These are phyloP conservation scores for Delia radicum DNA, from an alignment of 1,140 invertebrate genomes.

Conservation along the genomic window DNA sequence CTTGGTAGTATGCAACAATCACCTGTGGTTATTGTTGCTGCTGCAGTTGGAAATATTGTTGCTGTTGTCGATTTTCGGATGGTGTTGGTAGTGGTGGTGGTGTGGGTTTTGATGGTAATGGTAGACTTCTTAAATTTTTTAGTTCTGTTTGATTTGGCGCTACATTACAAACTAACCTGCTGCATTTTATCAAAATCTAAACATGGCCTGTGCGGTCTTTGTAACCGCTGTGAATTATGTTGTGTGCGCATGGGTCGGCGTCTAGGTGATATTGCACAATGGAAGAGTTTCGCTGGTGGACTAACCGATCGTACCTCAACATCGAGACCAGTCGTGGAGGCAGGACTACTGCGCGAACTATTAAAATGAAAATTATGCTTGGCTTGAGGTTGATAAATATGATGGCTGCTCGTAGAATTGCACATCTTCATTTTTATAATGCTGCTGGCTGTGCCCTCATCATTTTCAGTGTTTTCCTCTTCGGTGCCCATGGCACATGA, in stretches of 20 bases:
- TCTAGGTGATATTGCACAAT: slow-evolving; percentile 64
- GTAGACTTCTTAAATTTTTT: slow-evolving; percentile 33
- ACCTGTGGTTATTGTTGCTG: background rate
- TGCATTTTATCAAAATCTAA: slow-evolving; percentile 97
- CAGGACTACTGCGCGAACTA: slow-evolving; percentile 49
- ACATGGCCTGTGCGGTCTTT: slow-evolving; percentile 76
- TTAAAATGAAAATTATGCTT: slow-evolving; percentile 55
- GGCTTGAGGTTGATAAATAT: slow-evolving; percentile 53
- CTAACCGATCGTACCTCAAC: slow-evolving; percentile 64
- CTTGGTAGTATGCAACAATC: background rate
- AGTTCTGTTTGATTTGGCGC: slow-evolving; percentile 47
- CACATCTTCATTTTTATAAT: slow-evolving; percentile 45
- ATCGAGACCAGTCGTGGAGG: slow-evolving; percentile 53
- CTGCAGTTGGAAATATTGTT: background rate
- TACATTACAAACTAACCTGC: slow-evolving; percentile 56
- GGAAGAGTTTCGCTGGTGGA: slow-evolving; percentile 74
- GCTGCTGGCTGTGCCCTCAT: slow-evolving; percentile 41
- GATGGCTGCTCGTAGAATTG: slow-evolving; percentile 48
- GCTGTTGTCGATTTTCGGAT: background rate
- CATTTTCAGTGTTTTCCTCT: slow-evolving; percentile 40
- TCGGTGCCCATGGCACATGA: slow-evolving; percentile 25
- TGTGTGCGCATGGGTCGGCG: slow-evolving; percentile 63
- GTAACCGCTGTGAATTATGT: slow-evolving; percentile 62
- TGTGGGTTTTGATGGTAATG: slow-evolving; percentile 10
- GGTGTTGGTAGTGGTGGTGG: background rate